Percentiles rank a stretch among this genome's conserved stretches.
These are phyloP conservation scores for Drosophila kambysellisi DNA, from an alignment of 2,888 invertebrate genomes.

Conservation along the genomic window DNA sequence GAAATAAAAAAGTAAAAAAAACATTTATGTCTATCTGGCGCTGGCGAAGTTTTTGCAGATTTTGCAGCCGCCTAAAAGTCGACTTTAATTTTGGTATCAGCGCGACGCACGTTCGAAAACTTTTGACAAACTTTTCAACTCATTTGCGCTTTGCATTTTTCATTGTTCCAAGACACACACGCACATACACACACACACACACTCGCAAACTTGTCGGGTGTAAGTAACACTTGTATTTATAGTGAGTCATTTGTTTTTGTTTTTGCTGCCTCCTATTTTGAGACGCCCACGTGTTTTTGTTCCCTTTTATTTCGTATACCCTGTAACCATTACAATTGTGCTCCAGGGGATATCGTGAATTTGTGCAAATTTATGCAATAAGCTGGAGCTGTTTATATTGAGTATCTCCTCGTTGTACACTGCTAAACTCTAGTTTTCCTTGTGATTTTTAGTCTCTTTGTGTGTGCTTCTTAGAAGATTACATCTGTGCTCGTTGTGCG, in stretches of 20 bases:
- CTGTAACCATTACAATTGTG: neutral
- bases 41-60: conserved; percentile 55
- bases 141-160: conserved; percentile 76
- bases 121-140: conserved; percentile 79
- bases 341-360: neutral
- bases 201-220: conserved; percentile 14
- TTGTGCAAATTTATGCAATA: neutral
- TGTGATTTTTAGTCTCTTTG: neutral
- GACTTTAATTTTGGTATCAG: conserved; percentile 62
- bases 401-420: neutral
- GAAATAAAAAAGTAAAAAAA: neutral
- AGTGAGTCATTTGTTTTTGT: conserved; percentile 73
- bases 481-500: conserved; percentile 59
- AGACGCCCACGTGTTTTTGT: conserved; percentile 36
- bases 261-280: conserved; percentile 49
- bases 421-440: neutral
- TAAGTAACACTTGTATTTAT: conserved; percentile 59
- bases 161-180: conserved; percentile 54
- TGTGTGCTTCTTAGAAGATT: conserved; percentile 57
- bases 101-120: conserved; percentile 53
- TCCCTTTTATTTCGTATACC: conserved; percentile 14
- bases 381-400: neutral
- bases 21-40: conserved; percentile 40
- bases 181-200: conserved; percentile 13
- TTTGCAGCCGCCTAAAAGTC: conserved; percentile 57